phyloP scores from a whole-genome alignment of 1,140 invertebrate genomes.

The Procambarus virginalis region DNA sequence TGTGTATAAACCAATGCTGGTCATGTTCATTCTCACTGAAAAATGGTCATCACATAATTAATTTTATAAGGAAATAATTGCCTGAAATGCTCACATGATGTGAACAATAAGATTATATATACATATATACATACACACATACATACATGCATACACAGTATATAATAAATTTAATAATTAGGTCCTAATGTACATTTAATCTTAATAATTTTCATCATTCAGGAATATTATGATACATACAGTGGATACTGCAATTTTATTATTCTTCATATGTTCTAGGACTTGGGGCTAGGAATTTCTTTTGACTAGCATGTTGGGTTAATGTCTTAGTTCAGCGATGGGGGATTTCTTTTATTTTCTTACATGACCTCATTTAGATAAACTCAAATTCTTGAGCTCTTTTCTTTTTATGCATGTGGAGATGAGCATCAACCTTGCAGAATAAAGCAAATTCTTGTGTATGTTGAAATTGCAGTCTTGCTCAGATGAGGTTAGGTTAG shows the following conservation, averaged over 20 bases:
- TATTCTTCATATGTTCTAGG: background rate
- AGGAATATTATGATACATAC: constrained; percentile 10
- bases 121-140: background rate
- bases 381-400: background rate
- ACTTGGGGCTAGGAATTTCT: background rate
- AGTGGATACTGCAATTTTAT: background rate
- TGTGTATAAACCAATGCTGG: constrained; percentile 50
- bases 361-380: background rate
- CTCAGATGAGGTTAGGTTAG: constrained; percentile 8
- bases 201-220: constrained; percentile 4
- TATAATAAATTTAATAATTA: constrained; percentile 4
- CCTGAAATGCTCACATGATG: constrained; percentile 25
- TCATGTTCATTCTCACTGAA: constrained; percentile 35
- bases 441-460: background rate
- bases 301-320: background rate
- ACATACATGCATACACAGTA: background rate
- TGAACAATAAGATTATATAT: background rate
- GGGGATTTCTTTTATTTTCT: background rate
- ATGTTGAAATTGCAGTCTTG: background rate
- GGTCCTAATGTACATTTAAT: constrained; percentile 2
- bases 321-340: background rate
- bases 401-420: background rate
- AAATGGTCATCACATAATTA: constrained; percentile 2
- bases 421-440: background rate
- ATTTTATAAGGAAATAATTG: constrained; percentile 22